phyloP scores from a whole-genome alignment of 1,140 invertebrate species.

The Diorhabda carinulata region DNA sequence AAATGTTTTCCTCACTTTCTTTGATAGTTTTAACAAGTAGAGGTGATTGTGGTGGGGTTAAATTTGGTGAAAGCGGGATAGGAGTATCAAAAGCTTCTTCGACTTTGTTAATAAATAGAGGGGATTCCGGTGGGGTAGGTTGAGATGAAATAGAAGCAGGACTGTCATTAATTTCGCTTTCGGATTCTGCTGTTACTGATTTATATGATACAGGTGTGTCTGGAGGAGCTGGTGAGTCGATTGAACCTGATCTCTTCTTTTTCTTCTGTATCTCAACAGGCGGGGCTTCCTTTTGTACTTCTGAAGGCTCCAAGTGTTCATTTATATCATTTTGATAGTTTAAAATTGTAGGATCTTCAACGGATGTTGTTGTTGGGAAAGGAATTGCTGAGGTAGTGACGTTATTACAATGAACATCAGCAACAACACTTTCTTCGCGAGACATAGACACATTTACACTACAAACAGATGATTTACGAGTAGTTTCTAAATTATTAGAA shows the following conservation, averaged over 20 bases:
- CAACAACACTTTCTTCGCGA: conserved; percentile 32
- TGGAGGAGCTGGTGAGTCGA: conserved; percentile 5
- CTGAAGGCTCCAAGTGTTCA: not conserved
- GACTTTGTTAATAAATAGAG: not conserved
- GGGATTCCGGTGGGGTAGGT: conserved; percentile 10
- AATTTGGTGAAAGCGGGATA: no score
- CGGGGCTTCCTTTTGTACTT: not conserved
- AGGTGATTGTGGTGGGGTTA: not conserved
- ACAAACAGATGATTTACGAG: conserved; percentile 28
- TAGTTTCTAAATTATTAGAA: conserved; percentile 21
- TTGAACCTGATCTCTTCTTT: not conserved
- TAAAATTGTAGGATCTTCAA: not conserved
- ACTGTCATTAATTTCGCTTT: conserved; percentile 16
- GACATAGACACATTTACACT: conserved; percentile 30
- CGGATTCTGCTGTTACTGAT: not conserved
- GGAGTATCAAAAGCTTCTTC: not conserved
- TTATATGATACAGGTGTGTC: conserved; percentile 4
- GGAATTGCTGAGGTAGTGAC: conserved; percentile 22
- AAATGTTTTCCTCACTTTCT: not conserved
- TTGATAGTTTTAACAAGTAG: not conserved
- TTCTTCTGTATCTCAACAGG: not conserved
- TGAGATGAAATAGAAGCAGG: conserved; percentile 4
- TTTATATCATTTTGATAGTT: not conserved
- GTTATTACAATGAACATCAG: conserved; percentile 35
- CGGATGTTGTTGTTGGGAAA: not conserved